A percentile compares a stretch with the other conserved stretches of the same genome.
Conservation (phyloP, 2,888 invertebrate genomes). For the Heliconius hortense region DNA sequence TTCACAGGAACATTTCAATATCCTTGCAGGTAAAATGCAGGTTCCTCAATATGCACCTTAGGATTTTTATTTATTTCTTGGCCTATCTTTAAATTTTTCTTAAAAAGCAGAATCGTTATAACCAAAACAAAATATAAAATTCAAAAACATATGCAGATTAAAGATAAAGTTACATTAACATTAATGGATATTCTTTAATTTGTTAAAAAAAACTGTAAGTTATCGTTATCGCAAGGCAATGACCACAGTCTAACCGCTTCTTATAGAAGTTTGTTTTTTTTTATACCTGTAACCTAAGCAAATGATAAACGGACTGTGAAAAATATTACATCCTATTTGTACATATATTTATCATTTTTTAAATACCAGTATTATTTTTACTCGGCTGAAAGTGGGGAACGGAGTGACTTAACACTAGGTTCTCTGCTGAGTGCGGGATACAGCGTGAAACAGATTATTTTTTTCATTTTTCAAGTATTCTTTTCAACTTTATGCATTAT, state of each 20-base stretch:
- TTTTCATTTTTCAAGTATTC: no score
- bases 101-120: not conserved
- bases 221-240: slow-evolving; percentile 10
- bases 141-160: not conserved
- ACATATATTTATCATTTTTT: not conserved
- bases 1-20: not conserved
- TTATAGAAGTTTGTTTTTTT: not conserved
- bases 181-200: not conserved
- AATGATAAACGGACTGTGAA: not conserved
- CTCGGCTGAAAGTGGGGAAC: no score
- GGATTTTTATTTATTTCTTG: not conserved
- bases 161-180: no score
- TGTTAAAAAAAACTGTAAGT: slow-evolving; percentile 1
- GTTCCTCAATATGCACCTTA: not conserved
- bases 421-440: no score
- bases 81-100: not conserved
- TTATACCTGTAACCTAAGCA: not conserved
- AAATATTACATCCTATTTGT: not conserved
- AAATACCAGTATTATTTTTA: not conserved
- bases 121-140: not conserved
- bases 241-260: not conserved
- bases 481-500: no score
- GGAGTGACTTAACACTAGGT: no score
- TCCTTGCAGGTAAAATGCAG: no score
- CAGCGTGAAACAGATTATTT: no score